phyloP scores from a whole-genome alignment of 2,797 vertebrate species.

The Cyclopterus lumpus region DNA sequence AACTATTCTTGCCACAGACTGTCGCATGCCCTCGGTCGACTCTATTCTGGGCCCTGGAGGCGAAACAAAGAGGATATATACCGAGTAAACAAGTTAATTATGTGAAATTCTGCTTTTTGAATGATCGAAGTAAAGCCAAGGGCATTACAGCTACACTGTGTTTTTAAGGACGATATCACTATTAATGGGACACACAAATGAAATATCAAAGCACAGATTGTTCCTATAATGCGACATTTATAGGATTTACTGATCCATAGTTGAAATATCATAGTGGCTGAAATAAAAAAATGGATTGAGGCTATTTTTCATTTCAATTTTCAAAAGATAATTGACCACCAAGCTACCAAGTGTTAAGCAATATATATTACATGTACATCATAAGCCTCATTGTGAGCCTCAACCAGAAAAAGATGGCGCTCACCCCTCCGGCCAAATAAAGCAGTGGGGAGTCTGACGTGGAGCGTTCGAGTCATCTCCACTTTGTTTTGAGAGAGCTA shows the following conservation, averaged over 20 bases:
- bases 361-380: slow-evolving; percentile 21
- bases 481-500: slow-evolving; percentile 79
- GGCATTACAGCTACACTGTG: slow-evolving; percentile 8
- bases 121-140: slow-evolving; percentile 26
- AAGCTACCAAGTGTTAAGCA: not conserved
- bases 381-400: slow-evolving; percentile 33
- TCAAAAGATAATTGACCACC: slow-evolving; percentile 16
- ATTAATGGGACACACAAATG: slow-evolving; percentile 2
- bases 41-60: slow-evolving; percentile 71
- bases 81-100: slow-evolving; percentile 69
- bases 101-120: slow-evolving; percentile 32
- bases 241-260: not conserved
- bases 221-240: slow-evolving; percentile 21
- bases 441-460: slow-evolving; percentile 48
- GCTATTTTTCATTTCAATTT: not conserved
- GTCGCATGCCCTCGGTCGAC: slow-evolving; percentile 56
- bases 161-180: slow-evolving; percentile 31
- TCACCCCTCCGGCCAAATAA: slow-evolving; percentile 39
- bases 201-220: slow-evolving; percentile 19
- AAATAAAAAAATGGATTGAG: not conserved
- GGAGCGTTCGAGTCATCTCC: slow-evolving; percentile 63
- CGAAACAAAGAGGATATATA: slow-evolving; percentile 65
- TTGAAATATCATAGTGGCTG: not conserved
- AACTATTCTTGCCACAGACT: slow-evolving; percentile 78
- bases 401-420: slow-evolving; percentile 43